Evolutionary conservation across 2,888 invertebrate genomes (phyloP), one percentile per base, ranked within the genome.

Genomic region (Sphaeridia pumilis): DNA sequence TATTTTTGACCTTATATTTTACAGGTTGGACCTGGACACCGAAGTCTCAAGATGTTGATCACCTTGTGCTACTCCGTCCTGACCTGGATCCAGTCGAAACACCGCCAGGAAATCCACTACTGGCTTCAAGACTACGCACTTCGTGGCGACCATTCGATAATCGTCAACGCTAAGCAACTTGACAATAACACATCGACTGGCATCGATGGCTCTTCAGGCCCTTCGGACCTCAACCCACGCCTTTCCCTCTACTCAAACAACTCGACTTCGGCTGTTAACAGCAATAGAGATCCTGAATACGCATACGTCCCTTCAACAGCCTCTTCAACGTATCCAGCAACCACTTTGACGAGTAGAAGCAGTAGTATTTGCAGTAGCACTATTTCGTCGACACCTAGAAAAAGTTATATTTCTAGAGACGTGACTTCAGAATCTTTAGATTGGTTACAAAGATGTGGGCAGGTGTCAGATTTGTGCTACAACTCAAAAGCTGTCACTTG

Each of bases 61-160:
- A 87, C 87, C 35, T 73, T 87, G 49, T 84, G 83, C 71, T 87
- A 87, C 70, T 81, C 84, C 73, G 82, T 85, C 67, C 83, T 87
- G 67, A 87, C 87, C 58, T 80, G 84, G 70, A 73, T 86, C 64
- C 87, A 86, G 71, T 81, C 84, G 68, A 47, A 58, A 5, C 57
- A 58, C 12, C 42, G 61, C 12, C 48, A 56, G 7, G 58, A 63
- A 36, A 49, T 61, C 17, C 48, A 47, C 7, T 41, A 41, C 1
- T 63, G 63, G 63, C 45, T 63, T 25, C 50, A 61, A 14, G 60
- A 60, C 38, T 59, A 54, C 52, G 49, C 59, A 43, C 31, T 59
- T 10, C 54, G 55, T 22, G 54, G 58, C 4, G 49, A 58, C 31
- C 55, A 52, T 4, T 57, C 60, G 10, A 43, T 63, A 2, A 59